Base-by-base conservation (phyloP, 2,797 vertebrate species). In the Cichlasoma orientale region DNA sequence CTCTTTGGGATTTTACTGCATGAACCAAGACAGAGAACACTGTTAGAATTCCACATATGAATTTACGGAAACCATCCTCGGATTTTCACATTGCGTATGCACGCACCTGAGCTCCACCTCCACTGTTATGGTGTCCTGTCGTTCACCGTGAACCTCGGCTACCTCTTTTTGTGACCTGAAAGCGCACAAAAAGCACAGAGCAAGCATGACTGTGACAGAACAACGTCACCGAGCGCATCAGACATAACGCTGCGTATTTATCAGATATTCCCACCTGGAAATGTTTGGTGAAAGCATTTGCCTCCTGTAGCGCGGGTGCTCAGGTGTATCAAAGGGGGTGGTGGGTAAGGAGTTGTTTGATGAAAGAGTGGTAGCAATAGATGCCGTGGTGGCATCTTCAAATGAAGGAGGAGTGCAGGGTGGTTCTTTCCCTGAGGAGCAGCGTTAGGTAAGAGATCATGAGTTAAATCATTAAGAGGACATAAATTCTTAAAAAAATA, bases 351-450 rank as follows among this genome's bases (percentile, higher is more conserved):
- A 99, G 14, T 97, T 98, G 91, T 93, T 95, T 6, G 98, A 99
- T 0, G 98, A 99, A 10, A 99, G 95, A 0, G 98, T 99, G 0
- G 98, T 99, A 55, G 98, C 96, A 3, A 99, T 98, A 36, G 98
- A 99, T 5, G 96, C 97, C 0, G 98, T 99, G 72, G 98, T 99
- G 1, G 98, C 98, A 88, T 99, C 98, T 92, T 99, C 98, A 57
- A 99, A 98, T 38, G 97, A 98, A 1, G 98, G 97, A 13, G 97
- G 98, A 1, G 97, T 98, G 92, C 97, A 97, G 59, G 97, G 97
- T 0, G 96, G 95, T 54, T 94, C 29, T 95, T 93, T 91, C 90
- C 95, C 97, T 97, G 84, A 82, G 29, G 23, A 27, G 19, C 1
- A 82, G 3, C 19, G 56, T 31, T n/a, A 72, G 12, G 38, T 18